Base-by-base conservation (phyloP, 2,888 invertebrate species). In the Hololepta plana region DNA sequence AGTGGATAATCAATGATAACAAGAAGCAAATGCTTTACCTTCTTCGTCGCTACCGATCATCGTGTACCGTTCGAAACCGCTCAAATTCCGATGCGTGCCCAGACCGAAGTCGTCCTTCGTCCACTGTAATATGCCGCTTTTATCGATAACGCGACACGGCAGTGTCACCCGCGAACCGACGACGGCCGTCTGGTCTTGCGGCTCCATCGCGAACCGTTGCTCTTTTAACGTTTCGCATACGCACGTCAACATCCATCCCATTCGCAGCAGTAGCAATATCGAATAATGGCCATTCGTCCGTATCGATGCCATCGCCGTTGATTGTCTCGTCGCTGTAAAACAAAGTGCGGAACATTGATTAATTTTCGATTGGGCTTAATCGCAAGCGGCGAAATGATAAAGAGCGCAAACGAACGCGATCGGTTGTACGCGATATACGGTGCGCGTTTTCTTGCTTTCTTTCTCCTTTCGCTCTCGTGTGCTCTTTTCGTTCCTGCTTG, bases 31-130 rank as follows among this genome's bases (percentile, higher is more conserved):
- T n/a, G n/a, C n/a, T 63, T 57, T 51, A 73, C 91, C 91, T 68
- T 88, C 87, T 54, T 85, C 87, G 48, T 90, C 87, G 45, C 81
- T 87, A 22, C 95, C 95, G 37, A 91, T 79, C 93, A 96, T 95
- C 36, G 79, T 72, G 57, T 95, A 95, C 31, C 95, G 67, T 33
- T 88, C 85, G 55, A 82, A 95, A 19, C 87, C 88, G 32, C 82
- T 81, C 31, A 95, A 64, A 42, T 85, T 80, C 37, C 93, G 64
- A 46, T 90, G 84, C 1, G 81, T 72, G 2, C 95, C 95, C 15
- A 96, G 65, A 0, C 91, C 95, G 46, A 93, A 95, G 47, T 88
- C 91, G 46, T 93, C 90, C 47, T 88, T 85, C 30, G 93, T 93
- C 96, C 96, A 96, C 53, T 95, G 95, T 27, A 95, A 65, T 27